These are phyloP conservation scores for Anthopleura sola DNA, from an alignment of 64 coral and sea anemone species.

Conservation along the genomic window DNA sequence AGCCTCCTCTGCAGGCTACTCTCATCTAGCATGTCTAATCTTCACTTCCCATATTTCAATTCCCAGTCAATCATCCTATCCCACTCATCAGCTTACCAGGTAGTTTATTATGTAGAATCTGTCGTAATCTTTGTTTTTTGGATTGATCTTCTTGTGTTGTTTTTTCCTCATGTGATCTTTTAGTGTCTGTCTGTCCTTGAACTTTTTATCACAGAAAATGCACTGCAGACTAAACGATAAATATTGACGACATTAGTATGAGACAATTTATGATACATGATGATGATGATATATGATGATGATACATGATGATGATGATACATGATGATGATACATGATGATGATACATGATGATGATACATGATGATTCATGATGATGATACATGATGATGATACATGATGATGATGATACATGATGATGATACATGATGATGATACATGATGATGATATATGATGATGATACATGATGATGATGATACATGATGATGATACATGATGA, in stretches of 20 bases:
- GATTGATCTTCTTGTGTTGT: conserved; percentile 94
- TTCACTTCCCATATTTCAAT: not conserved
- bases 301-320: not conserved
- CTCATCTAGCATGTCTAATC: too few species aligned
- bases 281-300: not conserved
- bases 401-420: too few species aligned
- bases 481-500: too few species aligned
- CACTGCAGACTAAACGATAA: conserved; percentile 70
- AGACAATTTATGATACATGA: not conserved
- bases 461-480: too few species aligned
- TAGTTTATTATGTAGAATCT: conserved; percentile 99
- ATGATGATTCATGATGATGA: too few species aligned
- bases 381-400: too few species aligned
- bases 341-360: too few species aligned
- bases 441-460: too few species aligned
- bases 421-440: too few species aligned
- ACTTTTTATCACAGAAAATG: conserved; percentile 93
- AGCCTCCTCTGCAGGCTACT: too few species aligned
- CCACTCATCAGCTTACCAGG: conserved; percentile 67
- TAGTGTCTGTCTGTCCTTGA: conserved; percentile 85
- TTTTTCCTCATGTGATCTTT: conserved; percentile 99
- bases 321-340: not conserved
- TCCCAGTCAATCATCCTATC: not conserved
- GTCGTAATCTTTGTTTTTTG: conserved; percentile 95
- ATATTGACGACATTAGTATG: not conserved